Evolutionary conservation across 2,797 vertebrate genomes (phyloP), one percentile per base, ranked within the genome.

Genomic region (Coendou prehensilis): DNA sequence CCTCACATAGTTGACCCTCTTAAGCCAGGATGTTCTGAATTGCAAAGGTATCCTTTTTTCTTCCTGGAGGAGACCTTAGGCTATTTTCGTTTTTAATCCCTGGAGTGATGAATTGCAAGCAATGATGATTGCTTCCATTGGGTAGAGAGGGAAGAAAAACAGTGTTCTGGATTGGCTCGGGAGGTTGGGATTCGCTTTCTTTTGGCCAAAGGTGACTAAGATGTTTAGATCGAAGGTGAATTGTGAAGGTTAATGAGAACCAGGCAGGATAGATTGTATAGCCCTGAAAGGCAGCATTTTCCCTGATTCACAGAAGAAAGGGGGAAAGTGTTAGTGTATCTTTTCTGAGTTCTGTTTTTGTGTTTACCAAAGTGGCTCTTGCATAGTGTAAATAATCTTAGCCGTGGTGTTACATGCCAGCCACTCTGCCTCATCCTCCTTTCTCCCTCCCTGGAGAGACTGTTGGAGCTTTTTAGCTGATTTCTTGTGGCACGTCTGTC

Each of bases 311-410:
- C 2, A 9, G 75, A 63, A 76, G 67, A 52, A 61, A 67, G 26
- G 59, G 28, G 37, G 14, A 10, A 33, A 56, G 37, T 71, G 56
- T 67, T 71, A 57, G 37, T 64, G 76, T 82, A 26, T 87, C 71
- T 71, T 61, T 76, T 37, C n/a, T 26, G n/a, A 47, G 33, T 50
- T 94, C 87, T 85, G 71, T 80, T 96, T 93, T 91, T 30, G 28
- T 81, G 82, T 89, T 82, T 69, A 93, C 87, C 85, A 14, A 59
- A 96, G 67, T 78, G 82, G 54, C 33, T 76, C 41, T 93, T 18
- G 50, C 11, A 6, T 23, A 47, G 47, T 87, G 52, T 41, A 81
- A 94, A 63, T 59, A 54, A 86, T 37, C 64, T 52, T 71, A 2
- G 0, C 20, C 22, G 26, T 45, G 18, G 45, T 78, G 15, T 92